Base-by-base conservation (phyloP, 2,888 invertebrate genomes). In the Gonocerus acuteangulatus region DNA sequence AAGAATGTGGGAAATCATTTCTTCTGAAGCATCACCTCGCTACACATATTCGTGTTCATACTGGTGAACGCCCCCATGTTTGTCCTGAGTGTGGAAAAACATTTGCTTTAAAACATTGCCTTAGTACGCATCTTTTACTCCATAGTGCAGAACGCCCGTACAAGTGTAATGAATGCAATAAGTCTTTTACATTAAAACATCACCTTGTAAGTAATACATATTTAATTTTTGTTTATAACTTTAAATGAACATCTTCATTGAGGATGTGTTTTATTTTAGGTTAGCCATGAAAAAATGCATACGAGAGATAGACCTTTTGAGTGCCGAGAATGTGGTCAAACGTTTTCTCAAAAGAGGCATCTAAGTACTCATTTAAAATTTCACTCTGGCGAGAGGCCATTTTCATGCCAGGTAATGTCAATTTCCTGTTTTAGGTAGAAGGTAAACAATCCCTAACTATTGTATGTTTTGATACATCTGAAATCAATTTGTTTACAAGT, bases 321-420 rank as follows among this genome's bases (percentile, higher is more conserved):
- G 39, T 89, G 89, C 72, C 84, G 82, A 67, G 89, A 89, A 75
- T 89, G 89, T 73, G 89, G 89, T 1, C 81, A 87, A 65, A 82
- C 87, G 34, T 89, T 89, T 74, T 88, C 89, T 0, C 75, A 89
- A 48, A 88, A 88, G 75, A 80, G 89, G 52, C 89, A 89, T 70
- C 77, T 89, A 52, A 89, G 88, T 27, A 89, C 89, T 61, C 89
- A 89, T 76, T 84, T 85, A 75, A 89, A 89, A 78, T 89, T 87
- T 74, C 89, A 89, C 75, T 88, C 88, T 22, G 89, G 89, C 6
- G 89, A 89, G 73, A 77, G 89, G 66, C 89, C 89, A 1, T 88
- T 83, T 71, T 85, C 95, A 72, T 94, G 93, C 75, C 83, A 80
- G 75, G 76, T 78, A 67, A 44, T 32, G 48, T 18, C 7, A 13